Evolutionary conservation across 2,888 invertebrate genomes (phyloP), one percentile per base, ranked within the genome.

Genomic region (Osmoderma eremita): DNA sequence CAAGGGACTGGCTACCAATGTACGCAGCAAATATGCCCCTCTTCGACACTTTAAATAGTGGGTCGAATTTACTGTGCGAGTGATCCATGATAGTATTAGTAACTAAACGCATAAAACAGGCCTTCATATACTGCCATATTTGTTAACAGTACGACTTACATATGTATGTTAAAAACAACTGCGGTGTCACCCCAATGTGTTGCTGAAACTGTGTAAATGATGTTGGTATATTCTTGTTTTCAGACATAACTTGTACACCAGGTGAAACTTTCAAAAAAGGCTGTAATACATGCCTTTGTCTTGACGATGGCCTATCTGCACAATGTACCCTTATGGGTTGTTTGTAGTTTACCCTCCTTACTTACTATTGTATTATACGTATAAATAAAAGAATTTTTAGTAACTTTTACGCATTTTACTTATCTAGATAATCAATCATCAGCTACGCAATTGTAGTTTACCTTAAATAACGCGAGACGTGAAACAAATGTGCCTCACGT

Each of bases 1-100:
- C 85, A 86, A 56, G 85, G 87, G 6, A 81, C 82, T 51, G 85
- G 86, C 0, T 86, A 83, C 72, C 82, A 84, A 39, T 87, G 87
- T 74, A 87, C 87, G 0, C 80, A 85, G 67, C 78, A 84, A 51
- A 82, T 82, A 20, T 86, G 86, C 67, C 68, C 83, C 8, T 45
- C 42, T 13, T 17, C 38, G 36, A 12, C 22, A n/a, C 53, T 17
- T 53, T 53, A 30, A 30, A 30, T 10, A 30, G 30, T 30, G 30
- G 8, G 1, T 30, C 10, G 30, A 12, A 30, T 38, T 15, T 13
- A 15, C 18, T 53, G 18, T 5, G 36, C 12, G 30, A 39, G 56
- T 56, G 56, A 56, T 41, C 17, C 8, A 39, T 41, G 8, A 39
- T 41, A 56, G 56, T 56, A 41, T 56, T 41, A 56, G 17, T 17